A percentile compares a stretch with the other conserved stretches of the same genome.
phyloP scores from a whole-genome alignment of 2,797 vertebrate genomes.

The Spatula versicolor region DNA sequence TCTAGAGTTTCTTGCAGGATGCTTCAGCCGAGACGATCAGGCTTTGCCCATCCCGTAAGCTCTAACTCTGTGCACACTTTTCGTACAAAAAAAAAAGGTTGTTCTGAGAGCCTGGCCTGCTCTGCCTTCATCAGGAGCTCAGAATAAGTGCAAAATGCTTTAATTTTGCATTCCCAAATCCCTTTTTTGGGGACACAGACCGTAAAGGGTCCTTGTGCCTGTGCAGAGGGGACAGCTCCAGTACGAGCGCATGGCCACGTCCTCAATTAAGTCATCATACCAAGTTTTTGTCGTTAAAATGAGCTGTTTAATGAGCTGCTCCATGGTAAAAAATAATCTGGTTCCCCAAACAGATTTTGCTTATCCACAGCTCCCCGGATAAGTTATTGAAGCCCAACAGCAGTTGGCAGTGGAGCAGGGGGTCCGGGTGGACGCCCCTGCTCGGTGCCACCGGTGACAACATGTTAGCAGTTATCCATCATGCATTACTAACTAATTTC shows the following conservation, averaged over 20 bases:
- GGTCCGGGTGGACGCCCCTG: not conserved
- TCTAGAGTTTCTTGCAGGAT: not conserved
- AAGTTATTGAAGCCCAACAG: not conserved
- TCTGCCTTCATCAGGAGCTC: not conserved
- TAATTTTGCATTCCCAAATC: not conserved
- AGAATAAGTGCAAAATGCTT: not conserved
- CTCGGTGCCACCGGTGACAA: not conserved
- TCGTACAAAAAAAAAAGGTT: accelerated
- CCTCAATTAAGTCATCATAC: not conserved
- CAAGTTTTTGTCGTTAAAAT: not conserved
- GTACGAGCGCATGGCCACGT: accelerated
- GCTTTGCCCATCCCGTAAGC: not conserved
- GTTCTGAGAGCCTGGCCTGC: accelerated
- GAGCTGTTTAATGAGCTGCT: not conserved
- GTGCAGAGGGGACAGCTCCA: not conserved
- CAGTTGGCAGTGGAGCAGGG: no score
- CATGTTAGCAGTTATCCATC: no score
- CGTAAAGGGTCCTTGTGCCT: not conserved
- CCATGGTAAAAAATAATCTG: accelerated
- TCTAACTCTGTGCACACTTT: not conserved
- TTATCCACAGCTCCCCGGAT: not conserved
- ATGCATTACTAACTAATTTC: no score
- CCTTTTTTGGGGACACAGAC: not conserved
- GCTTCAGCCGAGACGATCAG: not conserved
- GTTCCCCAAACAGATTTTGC: not conserved